Evolutionary conservation across 2,797 vertebrate species (phyloP), one percentile per base, ranked within the genome.

Genomic region (Catostomus latipinnis): DNA sequence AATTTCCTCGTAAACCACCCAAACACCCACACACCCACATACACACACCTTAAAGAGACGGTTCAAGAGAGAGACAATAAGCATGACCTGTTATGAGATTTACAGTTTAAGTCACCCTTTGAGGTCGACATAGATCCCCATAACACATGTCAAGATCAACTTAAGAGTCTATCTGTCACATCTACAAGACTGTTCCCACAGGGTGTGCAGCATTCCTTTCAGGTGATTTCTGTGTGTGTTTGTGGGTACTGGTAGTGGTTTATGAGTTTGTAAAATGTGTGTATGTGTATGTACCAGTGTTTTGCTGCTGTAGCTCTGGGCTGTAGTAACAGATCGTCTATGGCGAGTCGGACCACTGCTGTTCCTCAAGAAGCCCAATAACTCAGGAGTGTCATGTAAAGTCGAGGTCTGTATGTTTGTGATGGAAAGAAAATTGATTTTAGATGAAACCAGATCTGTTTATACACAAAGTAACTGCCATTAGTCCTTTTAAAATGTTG

Each of bases 341-440:
- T 88, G 93, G 85, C 98, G 91, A 22, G 92, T 95, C 49, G 81
- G 81, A 84, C 91, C 83, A 74, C 94, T 94, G 82, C 91, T 94
- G 90, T 99, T 98, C 63, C 89, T 93, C 75, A 98, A 85, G 88
- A 98, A 98, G 22, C 96, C 96, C 12, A 97, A 88, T 75, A 98
- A 93, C 86, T 98, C 97, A 1, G 96, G 97, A 48, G 95, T 96
- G 84, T 97, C 96, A 87, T 97, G 92, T 72, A 95, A 87, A 80
- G 89, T 67, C 14, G 90, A 87, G 91, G 95, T 88, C 71, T 90
- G 84, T 86, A 6, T 87, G 46, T 34, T 34, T 34, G 34, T 34
- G 34, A 34, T 34, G 34, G 34, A 34, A 34, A 34, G 34, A 34
- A 34, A 34, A 34, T 34, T 4, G 34, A 34, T 34, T 34, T 34